phyloP scores from a whole-genome alignment of 1,140 invertebrate genomes.

The Ephestia elutella region DNA sequence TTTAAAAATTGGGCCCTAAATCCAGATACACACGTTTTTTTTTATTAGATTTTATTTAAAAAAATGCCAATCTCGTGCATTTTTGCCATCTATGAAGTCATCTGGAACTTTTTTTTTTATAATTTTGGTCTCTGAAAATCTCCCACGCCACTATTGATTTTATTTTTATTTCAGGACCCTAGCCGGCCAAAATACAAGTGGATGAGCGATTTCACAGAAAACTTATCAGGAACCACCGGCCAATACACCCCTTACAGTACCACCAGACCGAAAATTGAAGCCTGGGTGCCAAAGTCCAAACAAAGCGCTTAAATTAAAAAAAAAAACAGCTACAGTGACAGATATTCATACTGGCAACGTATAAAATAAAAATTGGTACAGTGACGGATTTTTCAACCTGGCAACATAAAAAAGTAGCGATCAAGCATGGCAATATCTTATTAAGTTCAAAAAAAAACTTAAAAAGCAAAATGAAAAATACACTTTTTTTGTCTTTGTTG shows the following conservation, averaged over 20 bases:
- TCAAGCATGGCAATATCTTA: too few species aligned
- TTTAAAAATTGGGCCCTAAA: too few species aligned
- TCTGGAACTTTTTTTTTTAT: too few species aligned
- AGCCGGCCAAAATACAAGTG: constrained; percentile 86
- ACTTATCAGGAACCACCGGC: constrained; percentile 85
- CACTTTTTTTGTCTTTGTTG: neutral
- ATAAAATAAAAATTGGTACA: neutral
- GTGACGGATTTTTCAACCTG: too few species aligned
- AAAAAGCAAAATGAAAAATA: neutral
- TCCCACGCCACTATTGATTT: too few species aligned
- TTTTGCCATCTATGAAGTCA: too few species aligned
- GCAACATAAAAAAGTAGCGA: too few species aligned
- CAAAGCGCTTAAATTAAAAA: constrained; percentile 22
- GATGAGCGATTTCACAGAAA: constrained; percentile 89
- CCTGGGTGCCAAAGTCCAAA: constrained; percentile 82
- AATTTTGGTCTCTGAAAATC: too few species aligned
- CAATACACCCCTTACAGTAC: constrained; percentile 94
- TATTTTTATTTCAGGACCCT: constrained; percentile 75
- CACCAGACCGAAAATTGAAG: constrained; percentile 86
- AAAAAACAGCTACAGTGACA: neutral
- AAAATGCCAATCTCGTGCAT: too few species aligned
- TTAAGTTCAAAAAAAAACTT: too few species aligned
- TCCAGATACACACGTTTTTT: too few species aligned
- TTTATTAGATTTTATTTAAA: too few species aligned
- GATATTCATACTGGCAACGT: neutral